Base-by-base conservation (phyloP, 2,113 vertebrate genomes). In the Monopterus albus region DNA sequence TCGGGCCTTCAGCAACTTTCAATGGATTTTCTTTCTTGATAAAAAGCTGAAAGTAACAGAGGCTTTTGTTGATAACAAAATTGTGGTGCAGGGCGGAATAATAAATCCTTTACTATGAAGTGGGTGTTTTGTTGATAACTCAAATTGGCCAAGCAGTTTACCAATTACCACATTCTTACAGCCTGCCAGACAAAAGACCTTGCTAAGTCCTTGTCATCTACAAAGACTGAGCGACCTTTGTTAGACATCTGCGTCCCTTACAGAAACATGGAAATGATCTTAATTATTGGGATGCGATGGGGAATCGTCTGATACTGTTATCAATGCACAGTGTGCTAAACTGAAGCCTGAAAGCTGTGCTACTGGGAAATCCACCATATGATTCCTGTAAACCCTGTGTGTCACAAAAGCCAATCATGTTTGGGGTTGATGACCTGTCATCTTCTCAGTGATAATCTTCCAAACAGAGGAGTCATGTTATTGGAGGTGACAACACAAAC, bases 1-100 rank as follows among this genome's bases (percentile, higher is more conserved):
- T 86, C 76, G 89, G 82, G 87, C 79, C 73, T 75, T 64, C 72
- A 93, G 46, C 61, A 89, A 85, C 88, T 81, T 92, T 83, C 88
- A 88, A 91, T 89, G 61, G 81, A 91, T 82, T 87, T 92, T 77
- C 70, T 74, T 68, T 56, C 51, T 59, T 51, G 65, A 88, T 90
- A 89, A 89, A 90, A 84, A 84, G 79, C 84, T 1, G 42, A 49
- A 78, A 75, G 67, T 63, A 85, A 81, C 72, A 79, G 65, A 46
- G 82, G 81, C 81, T 83, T 77, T 67, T 71, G 78, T 81, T 76
- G 91, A 92, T 90, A 91, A 90, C 68, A 65, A 59, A 79, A 75
- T 67, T 69, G 81, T 59, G 33, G 51, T n/a, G 52, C 67, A 42
- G 26, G 64, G 64, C 15, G 21, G 81, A 85, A 87, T 85, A 87